Base-by-base conservation (phyloP, 2,797 vertebrate species). In the Vespertilio murinus region DNA sequence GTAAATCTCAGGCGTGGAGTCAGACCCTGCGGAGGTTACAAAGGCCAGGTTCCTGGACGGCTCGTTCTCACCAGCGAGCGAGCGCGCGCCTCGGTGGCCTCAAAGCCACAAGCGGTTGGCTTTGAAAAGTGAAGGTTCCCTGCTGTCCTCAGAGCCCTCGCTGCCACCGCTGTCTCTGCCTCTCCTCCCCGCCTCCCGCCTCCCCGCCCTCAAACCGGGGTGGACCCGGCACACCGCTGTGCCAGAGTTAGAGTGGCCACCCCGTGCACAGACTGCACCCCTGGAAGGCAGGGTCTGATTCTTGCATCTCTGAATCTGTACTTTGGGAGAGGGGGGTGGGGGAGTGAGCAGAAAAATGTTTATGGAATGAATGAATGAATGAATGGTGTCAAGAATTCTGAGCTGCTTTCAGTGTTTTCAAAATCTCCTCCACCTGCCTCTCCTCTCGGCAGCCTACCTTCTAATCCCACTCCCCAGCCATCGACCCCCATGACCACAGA, bases 121-220 rank as follows among this genome's bases (percentile, higher is more conserved):
- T 96, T 97, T 97, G 93, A 97, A 97, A 97, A 97, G 97, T 97
- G 96, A 97, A 97, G 93, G 95, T 97, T 95, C 91, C 25, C 49
- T 64, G 77, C 91, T 92, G 84, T 86, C 95, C 94, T 92, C 91
- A 89, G 59, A 42, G 54, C n/a, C 82, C 73, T 83, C 49, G 80
- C 54, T 13, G 30, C 82, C 94, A 95, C 90, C 93, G 91, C 96
- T 95, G 90, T 90, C 49, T 54, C 81, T 79, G 74, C 59, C 91
- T 79, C 49, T 61, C 69, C 81, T 5, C 0, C 64, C 94, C n/a
- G 30, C 69, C 81, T 5, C 64, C 94, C n/a, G 30, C 69, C 81
- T 5, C 0, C 67, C 94, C 25, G 18, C 59, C 38, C 35, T 5
- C 81, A 84, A 56, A n/a, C 30, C 86, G n/a, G n/a, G 54, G 28